Conservation (phyloP, 2,888 invertebrate species). For the Acleris laterana region DNA sequence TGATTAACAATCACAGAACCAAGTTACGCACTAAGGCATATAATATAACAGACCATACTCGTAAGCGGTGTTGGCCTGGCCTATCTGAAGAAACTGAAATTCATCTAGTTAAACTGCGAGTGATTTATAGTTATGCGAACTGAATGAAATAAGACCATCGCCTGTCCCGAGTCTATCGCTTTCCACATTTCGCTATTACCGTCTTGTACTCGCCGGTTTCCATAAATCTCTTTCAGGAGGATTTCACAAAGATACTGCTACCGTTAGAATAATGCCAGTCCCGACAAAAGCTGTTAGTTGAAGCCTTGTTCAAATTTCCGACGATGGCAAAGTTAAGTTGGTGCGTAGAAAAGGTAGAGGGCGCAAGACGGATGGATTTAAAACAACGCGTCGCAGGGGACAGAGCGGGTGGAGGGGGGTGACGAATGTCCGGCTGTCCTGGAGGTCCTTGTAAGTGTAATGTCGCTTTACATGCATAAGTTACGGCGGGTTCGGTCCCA, state of each 20-base stretch:
- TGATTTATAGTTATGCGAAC: slow-evolving; percentile 20
- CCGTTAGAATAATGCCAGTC: neutral
- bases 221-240: slow-evolving; percentile 32
- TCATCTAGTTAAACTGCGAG: neutral
- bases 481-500: slow-evolving; percentile 11
- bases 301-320: slow-evolving; percentile 7
- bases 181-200: slow-evolving; percentile 24
- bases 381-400: slow-evolving; percentile 33
- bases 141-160: slow-evolving; percentile 1
- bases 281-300: neutral
- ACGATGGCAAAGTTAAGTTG: slow-evolving; percentile 14
- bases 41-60: neutral
- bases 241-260: slow-evolving; percentile 16
- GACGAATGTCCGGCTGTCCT: slow-evolving; percentile 18
- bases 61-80: neutral
- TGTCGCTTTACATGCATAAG: slow-evolving; percentile 34
- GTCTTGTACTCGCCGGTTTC: slow-evolving; percentile 15
- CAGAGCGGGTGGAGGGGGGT: neutral
- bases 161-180: slow-evolving; percentile 16
- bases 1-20: no score
- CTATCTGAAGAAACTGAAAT: neutral
- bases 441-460: slow-evolving; percentile 20
- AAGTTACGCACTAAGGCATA: no score
- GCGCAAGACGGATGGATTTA: slow-evolving; percentile 36
- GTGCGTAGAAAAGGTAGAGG: slow-evolving; percentile 16